Conservation (phyloP, 2,113 vertebrate species). For the Dolichallabes microphthalmus region DNA sequence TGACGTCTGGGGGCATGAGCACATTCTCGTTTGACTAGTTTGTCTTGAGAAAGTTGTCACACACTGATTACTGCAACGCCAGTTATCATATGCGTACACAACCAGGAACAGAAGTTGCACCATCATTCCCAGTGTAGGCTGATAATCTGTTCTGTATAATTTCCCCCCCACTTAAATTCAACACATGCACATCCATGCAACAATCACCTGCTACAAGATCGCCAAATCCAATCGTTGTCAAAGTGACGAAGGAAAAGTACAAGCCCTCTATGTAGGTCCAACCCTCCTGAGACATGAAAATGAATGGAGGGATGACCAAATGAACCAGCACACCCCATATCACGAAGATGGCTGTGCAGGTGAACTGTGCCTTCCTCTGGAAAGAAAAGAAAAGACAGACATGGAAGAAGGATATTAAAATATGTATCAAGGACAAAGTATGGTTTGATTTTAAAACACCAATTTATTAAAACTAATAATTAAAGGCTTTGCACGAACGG, state of each 20-base stretch:
- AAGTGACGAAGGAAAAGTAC: slow-evolving; percentile 96
- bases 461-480: neutral
- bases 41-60: neutral
- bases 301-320: slow-evolving; percentile 90
- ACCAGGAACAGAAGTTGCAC: neutral
- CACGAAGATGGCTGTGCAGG: slow-evolving; percentile 92
- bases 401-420: neutral
- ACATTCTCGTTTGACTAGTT: neutral
- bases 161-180: neutral
- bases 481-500: neutral
- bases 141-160: neutral
- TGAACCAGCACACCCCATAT: slow-evolving; percentile 92
- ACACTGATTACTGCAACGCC: slow-evolving; percentile 6
- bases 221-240: slow-evolving; percentile 95
- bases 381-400: no score
- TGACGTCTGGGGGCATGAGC: neutral
- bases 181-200: slow-evolving; percentile 30
- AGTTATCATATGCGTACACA: slow-evolving; percentile 9
- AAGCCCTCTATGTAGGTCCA: slow-evolving; percentile 94
- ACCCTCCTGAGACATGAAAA: slow-evolving; percentile 94
- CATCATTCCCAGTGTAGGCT: neutral
- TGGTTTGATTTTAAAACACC: neutral
- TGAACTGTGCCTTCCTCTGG: slow-evolving; percentile 93
- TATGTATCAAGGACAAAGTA: neutral
- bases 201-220: slow-evolving; percentile 90